Conservation (phyloP, 92 coral and sea anemone genomes). For the Micromussa lordhowensis region DNA sequence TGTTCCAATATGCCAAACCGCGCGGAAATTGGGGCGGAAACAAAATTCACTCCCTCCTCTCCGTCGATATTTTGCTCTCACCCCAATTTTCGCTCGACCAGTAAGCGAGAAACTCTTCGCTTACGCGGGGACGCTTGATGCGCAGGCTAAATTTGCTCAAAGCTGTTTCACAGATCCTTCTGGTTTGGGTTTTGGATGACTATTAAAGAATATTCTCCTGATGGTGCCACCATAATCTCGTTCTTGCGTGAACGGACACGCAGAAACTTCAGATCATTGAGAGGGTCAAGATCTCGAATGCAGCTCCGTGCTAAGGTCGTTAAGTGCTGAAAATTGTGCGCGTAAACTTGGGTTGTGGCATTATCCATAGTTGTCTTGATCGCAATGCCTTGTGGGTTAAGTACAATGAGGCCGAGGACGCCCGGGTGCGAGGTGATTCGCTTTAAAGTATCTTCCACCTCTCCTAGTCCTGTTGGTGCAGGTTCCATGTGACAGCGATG, state of each 20-base stretch:
- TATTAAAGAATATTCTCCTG: conserved; percentile 67
- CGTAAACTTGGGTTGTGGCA: conserved; percentile 82
- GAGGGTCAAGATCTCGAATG: conserved; percentile 84
- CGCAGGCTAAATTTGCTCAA: no score
- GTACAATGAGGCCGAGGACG: conserved; percentile 77
- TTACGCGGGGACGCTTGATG: no score
- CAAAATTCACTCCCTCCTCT: no score
- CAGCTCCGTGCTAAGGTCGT: conserved; percentile 78
- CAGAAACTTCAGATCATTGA: conserved; percentile 77
- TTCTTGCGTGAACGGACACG: conserved; percentile 78
- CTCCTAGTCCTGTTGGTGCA: conserved; percentile 50
- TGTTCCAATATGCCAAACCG: neutral
- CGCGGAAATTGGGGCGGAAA: no score
- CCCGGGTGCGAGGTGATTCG: conserved; percentile 82
- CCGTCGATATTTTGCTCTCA: no score
- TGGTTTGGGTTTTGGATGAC: conserved; percentile 71
- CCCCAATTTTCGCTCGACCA: no score
- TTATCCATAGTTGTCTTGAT: conserved; percentile 84
- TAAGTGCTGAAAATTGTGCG: conserved; percentile 56
- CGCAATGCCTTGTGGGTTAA: conserved; percentile 77
- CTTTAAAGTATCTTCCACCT: conserved; percentile 77
- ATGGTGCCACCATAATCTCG: conserved; percentile 88
- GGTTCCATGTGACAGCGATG: conserved; percentile 21
- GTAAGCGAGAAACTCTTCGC: no score
- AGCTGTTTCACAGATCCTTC: conserved; percentile 23